Conservation (phyloP, 2,113 vertebrate species). For the Saguinus midas region DNA sequence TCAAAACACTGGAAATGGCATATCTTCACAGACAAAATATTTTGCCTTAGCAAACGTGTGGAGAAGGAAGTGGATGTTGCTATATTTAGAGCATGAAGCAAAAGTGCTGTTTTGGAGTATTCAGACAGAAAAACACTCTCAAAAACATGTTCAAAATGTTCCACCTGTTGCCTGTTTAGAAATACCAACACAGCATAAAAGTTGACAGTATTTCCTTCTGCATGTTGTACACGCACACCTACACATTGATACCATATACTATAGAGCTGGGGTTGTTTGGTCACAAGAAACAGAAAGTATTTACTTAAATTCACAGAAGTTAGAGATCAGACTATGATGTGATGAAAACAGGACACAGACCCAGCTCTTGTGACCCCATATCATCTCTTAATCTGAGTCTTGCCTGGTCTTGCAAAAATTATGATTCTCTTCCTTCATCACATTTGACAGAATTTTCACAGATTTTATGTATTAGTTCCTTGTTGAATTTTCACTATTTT, state of each 20-base stretch:
- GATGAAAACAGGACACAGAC: background rate
- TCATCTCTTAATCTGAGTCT: background rate
- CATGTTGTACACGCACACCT: too few relatives aligned
- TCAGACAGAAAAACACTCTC: conserved; percentile 30
- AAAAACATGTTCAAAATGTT: conserved; percentile 40
- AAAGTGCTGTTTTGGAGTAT: background rate
- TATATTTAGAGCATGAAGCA: conserved; percentile 51
- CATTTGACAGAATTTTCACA: background rate
- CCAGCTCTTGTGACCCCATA: background rate
- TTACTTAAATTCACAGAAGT: background rate
- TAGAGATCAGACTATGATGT: background rate
- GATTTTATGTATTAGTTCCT: background rate
- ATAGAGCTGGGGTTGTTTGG: background rate
- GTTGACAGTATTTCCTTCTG: conserved; percentile 27
- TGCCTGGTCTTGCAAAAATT: background rate
- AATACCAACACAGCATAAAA: background rate
- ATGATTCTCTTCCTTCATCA: background rate
- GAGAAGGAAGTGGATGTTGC: background rate
- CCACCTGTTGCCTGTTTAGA: background rate
- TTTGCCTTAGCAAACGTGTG: conserved; percentile 39
- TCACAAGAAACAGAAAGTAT: background rate
- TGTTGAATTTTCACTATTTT: background rate
- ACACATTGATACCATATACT: too few relatives aligned
- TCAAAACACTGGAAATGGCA: background rate
- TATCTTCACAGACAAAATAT: conserved; percentile 56